These are phyloP conservation scores for Scytalopus superciliaris DNA, from an alignment of 2,113 vertebrate genomes.

Conservation along the genomic window DNA sequence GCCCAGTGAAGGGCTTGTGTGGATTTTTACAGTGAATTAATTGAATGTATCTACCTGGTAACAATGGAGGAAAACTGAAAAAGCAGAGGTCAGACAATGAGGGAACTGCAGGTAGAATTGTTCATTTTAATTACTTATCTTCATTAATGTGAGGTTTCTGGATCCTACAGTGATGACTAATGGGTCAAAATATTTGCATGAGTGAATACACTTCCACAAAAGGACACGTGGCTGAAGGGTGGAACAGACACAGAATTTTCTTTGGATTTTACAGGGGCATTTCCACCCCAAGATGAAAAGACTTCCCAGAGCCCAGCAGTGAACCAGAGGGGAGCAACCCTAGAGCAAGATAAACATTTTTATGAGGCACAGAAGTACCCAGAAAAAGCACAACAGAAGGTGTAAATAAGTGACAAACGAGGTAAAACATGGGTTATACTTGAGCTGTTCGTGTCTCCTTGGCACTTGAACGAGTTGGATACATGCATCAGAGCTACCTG, in stretches of 20 bases:
- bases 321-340: background rate
- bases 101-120: background rate
- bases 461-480: background rate
- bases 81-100: background rate
- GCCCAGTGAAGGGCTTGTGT: background rate
- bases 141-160: constrained; percentile 21
- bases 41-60: background rate
- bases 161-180: constrained; percentile 1
- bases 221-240: background rate
- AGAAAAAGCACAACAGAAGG: background rate
- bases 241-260: background rate
- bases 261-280: background rate
- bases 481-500: constrained; percentile 17
- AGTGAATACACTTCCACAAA: background rate
- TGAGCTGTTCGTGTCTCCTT: background rate
- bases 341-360: background rate
- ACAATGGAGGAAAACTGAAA: background rate
- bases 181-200: background rate
- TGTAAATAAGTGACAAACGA: background rate
- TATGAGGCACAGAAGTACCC: background rate
- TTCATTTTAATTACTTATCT: constrained; percentile 42
- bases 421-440: background rate
- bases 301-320: background rate
- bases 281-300: background rate
- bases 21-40: background rate